Percentiles rank a stretch among this genome's conserved stretches.
These are phyloP conservation scores for Taenioides sp. DNA, from an alignment of 2,797 vertebrate species.

Conservation along the genomic window DNA sequence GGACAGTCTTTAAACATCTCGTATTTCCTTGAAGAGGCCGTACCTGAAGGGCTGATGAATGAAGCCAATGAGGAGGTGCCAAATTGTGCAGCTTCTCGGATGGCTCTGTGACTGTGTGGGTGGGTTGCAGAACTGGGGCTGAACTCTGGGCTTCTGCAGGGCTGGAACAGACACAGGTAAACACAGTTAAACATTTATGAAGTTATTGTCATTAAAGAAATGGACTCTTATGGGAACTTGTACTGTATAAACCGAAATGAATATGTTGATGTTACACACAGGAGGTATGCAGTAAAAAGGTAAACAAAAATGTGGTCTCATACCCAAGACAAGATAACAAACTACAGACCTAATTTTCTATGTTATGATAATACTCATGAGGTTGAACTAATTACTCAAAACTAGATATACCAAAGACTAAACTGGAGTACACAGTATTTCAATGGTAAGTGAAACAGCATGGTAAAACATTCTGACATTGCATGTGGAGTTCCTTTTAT, in stretches of 20 bases:
- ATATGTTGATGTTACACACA: background rate
- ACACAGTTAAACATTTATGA: background rate
- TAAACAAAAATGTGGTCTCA: background rate
- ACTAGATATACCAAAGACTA: background rate
- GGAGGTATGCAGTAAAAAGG: background rate
- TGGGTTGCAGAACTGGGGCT: constrained; percentile 1
- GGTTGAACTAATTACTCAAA: background rate
- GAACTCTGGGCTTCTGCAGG: background rate
- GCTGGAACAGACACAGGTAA: constrained; percentile 5
- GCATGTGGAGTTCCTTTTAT: background rate
- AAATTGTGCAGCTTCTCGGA: constrained; percentile 7
- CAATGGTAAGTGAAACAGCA: background rate
- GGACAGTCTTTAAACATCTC: constrained; percentile 3
- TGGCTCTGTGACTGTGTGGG: constrained; percentile 6
- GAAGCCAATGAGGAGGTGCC: constrained; percentile 14
- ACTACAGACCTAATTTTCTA: background rate
- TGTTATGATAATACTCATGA: background rate
- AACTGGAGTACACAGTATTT: background rate
- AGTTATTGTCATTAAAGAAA: background rate
- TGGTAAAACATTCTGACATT: background rate
- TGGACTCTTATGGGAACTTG: background rate
- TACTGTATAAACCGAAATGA: background rate
- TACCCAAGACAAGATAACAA: background rate
- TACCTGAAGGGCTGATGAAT: constrained; percentile 11
- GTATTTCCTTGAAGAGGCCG: constrained; percentile 1